Evolutionary conservation across 2,113 vertebrate genomes (phyloP).

Genomic region (Peromyscus polionotus): DNA sequence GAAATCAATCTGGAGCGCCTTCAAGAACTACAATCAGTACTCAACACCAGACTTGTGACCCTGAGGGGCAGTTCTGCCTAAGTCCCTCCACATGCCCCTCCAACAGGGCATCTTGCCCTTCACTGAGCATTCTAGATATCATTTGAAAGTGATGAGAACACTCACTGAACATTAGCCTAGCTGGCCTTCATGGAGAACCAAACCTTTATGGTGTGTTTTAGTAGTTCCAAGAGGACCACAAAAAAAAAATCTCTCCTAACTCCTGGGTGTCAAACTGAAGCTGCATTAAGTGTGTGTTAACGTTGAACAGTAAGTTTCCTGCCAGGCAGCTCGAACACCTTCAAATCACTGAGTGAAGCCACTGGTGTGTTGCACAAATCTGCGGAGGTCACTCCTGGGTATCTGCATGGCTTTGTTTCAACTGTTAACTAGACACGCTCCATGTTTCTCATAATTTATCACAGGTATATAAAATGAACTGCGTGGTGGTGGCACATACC

Average conservation of each 20-base stretch:
- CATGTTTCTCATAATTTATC: neutral
- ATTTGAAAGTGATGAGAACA: rapidly evolving
- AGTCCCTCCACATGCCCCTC: no score
- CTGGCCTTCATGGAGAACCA: neutral
- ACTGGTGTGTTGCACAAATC: neutral
- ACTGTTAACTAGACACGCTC: neutral
- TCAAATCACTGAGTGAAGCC: neutral
- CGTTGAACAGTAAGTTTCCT: neutral
- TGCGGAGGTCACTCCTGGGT: neutral
- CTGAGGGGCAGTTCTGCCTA: neutral
- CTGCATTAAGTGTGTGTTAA: neutral
- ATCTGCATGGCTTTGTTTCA: neutral
- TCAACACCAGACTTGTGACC: neutral
- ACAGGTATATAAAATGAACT: neutral
- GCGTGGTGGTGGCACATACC: no score
- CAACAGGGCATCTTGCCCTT: neutral
- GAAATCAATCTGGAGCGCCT: no score
- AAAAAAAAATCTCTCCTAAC: neutral
- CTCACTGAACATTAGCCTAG: rapidly evolving
- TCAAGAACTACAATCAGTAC: neutral
- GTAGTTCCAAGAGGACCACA: neutral
- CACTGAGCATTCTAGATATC: rapidly evolving
- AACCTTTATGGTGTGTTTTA: neutral
- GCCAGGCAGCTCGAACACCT: neutral
- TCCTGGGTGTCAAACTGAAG: neutral